phyloP scores from a whole-genome alignment of 1,140 invertebrate species.

The Plodia interpunctella region DNA sequence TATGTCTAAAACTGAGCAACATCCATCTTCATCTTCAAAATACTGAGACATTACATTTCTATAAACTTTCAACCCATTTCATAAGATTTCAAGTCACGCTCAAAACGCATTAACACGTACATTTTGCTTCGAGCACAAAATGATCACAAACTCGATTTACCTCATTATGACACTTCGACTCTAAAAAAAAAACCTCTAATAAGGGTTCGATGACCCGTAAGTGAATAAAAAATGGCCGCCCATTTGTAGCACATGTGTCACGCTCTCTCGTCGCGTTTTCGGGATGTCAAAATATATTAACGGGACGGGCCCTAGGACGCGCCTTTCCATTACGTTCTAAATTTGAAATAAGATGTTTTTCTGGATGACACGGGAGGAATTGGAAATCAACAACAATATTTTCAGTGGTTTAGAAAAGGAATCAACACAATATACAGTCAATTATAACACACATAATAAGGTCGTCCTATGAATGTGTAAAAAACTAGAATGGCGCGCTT shows the following conservation, averaged over 20 bases:
- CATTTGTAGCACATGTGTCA: constrained; percentile 52
- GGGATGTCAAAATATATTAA: constrained; percentile 10
- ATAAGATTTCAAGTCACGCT: constrained; percentile 26
- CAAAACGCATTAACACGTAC: constrained; percentile 29
- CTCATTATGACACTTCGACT: constrained; percentile 37
- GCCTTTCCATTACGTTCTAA: constrained; percentile 10
- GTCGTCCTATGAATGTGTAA: too few relatives aligned
- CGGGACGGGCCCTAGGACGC: neutral
- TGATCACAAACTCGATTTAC: constrained; percentile 35
- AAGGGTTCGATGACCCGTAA: constrained; percentile 32
- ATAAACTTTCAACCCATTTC: neutral
- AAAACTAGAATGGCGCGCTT: too few relatives aligned
- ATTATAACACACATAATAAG: too few relatives aligned
- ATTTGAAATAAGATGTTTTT: constrained; percentile 6
- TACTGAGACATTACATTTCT: too few relatives aligned
- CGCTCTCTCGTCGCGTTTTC: constrained; percentile 19
- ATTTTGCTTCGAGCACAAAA: constrained; percentile 30
- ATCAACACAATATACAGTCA: too few relatives aligned
- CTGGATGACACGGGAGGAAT: constrained; percentile 16
- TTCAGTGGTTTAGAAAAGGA: too few relatives aligned
- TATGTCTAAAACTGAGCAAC: too few relatives aligned
- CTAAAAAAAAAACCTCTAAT: constrained; percentile 22
- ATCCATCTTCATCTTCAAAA: too few relatives aligned
- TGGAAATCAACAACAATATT: constrained; percentile 33
- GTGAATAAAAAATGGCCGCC: constrained; percentile 41